Percentiles rank a stretch among this genome's conserved stretches.
phyloP scores from a whole-genome alignment of 2,888 invertebrate species.

The Hydrotaea cyrtoneurina region DNA sequence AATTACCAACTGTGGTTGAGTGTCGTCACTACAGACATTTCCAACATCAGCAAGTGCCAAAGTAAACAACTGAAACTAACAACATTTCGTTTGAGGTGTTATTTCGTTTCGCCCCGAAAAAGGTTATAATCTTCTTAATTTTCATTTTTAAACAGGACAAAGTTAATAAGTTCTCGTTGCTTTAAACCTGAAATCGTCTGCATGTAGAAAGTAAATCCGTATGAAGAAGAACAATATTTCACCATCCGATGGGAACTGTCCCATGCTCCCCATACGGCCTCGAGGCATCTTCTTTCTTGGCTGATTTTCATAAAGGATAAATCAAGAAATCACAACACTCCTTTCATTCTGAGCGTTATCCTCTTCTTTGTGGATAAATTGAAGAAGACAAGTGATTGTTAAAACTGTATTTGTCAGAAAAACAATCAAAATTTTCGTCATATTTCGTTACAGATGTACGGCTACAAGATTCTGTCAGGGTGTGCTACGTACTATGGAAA shows the following conservation, averaged over 20 bases:
- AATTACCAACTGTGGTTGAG: slow-evolving; percentile 39
- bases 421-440: slow-evolving; percentile 27
- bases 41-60: slow-evolving; percentile 28
- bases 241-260: neutral
- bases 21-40: neutral
- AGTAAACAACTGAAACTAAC: slow-evolving; percentile 20
- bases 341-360: neutral
- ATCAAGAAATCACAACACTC: neutral
- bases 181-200: neutral
- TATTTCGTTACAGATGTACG: slow-evolving; percentile 19
- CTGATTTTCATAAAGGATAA: slow-evolving; percentile 25
- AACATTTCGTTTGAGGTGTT: slow-evolving; percentile 4
- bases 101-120: neutral
- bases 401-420: slow-evolving; percentile 36
- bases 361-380: neutral
- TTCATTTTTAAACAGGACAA: slow-evolving; percentile 7
- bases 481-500: slow-evolving; percentile 4
- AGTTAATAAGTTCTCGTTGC: slow-evolving; percentile 19
- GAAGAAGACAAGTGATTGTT: slow-evolving; percentile 37
- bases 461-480: neutral
- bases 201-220: neutral
- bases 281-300: neutral
- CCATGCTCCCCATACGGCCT: neutral
- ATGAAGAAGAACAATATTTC: neutral
- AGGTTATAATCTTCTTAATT: slow-evolving; percentile 15